Conservation (phyloP, 2,797 vertebrate species). For the Melanotaenia trifasciata region DNA sequence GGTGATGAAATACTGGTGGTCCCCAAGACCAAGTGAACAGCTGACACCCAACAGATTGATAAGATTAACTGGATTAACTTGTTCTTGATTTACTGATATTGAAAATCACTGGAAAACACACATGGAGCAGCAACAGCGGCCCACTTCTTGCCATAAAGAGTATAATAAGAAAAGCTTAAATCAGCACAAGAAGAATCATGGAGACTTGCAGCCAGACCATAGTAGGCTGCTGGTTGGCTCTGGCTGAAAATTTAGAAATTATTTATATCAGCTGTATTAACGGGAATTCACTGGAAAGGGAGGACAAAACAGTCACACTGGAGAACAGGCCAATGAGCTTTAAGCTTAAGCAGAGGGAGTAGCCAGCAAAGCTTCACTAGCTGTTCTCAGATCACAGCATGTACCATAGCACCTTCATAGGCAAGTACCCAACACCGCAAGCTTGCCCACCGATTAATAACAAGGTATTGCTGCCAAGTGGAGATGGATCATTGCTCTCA, state of each 20-base stretch:
- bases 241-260: conserved; percentile 33
- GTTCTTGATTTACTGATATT: conserved; percentile 47
- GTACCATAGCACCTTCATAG: conserved; percentile 50
- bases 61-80: conserved; percentile 19
- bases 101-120: conserved; percentile 29
- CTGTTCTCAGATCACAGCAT: conserved; percentile 43
- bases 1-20: conserved; percentile 95
- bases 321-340: conserved; percentile 19
- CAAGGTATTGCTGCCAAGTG: conserved; percentile 7
- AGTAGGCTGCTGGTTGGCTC: conserved; percentile 34
- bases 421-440: conserved; percentile 34
- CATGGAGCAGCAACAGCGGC: conserved; percentile 20
- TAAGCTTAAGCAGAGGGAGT: conserved; percentile 25
- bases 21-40: conserved; percentile 84
- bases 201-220: conserved; percentile 24
- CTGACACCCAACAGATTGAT: conserved; percentile 5
- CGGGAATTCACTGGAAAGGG: conserved; percentile 35
- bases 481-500: conserved; percentile 20
- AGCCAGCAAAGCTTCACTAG: conserved; percentile 44
- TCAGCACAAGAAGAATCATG: conserved; percentile 9
- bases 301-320: no score
- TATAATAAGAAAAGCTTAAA: conserved; percentile 11
- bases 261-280: conserved; percentile 46
- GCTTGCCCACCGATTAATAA: conserved; percentile 34
- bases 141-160: conserved; percentile 19